phyloP scores from a whole-genome alignment of 1,140 invertebrate species.

The Eupristina koningsbergeri region DNA sequence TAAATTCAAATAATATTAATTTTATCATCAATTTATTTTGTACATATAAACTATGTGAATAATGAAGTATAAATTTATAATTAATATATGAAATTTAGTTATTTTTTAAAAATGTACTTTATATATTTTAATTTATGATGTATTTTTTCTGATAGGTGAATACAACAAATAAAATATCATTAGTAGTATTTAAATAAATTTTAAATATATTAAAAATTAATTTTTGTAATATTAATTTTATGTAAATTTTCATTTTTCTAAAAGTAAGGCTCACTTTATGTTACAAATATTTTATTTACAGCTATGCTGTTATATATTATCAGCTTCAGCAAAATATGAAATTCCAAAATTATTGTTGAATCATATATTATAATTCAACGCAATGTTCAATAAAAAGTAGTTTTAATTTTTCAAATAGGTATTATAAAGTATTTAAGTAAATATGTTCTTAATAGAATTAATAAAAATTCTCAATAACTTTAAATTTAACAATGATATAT shows the following conservation, averaged over 20 bases:
- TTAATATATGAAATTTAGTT: too few species aligned
- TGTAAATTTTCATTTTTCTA: not conserved
- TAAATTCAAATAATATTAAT: too few species aligned
- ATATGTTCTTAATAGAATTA: not conserved
- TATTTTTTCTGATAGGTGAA: too few species aligned
- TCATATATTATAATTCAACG: not conserved
- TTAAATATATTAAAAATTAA: not conserved
- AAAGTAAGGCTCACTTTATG: not conserved
- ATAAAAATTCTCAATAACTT: not conserved
- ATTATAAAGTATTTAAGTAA: not conserved
- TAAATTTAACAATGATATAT: constrained; percentile 7
- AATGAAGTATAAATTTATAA: too few species aligned
- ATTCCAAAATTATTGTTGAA: not conserved
- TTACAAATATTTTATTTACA: constrained; percentile 4
- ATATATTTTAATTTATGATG: too few species aligned
- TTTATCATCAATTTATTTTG: not conserved
- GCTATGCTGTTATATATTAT: not conserved
- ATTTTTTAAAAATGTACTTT: too few species aligned
- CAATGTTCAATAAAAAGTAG: not conserved
- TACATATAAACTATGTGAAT: not conserved
- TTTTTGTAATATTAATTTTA: not conserved
- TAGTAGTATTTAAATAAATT: not conserved
- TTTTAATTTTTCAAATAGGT: constrained; percentile 5
- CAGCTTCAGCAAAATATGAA: not conserved
- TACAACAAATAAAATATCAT: too few species aligned